Percentiles rank a stretch among this genome's conserved stretches.
Evolutionary conservation across 2,888 invertebrate species (phyloP).

Genomic region (Sesamia inferens): DNA sequence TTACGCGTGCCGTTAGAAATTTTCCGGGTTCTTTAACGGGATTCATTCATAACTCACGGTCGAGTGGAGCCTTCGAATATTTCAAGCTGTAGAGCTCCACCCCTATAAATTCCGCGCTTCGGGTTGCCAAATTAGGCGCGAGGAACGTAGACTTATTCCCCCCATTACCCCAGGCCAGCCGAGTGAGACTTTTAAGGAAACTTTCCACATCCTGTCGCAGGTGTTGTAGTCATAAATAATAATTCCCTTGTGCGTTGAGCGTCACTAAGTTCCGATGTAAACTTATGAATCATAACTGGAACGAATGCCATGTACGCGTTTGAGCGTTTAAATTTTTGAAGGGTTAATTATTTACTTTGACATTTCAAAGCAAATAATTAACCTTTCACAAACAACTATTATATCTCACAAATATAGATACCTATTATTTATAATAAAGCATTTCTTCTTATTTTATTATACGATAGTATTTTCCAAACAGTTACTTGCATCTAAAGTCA

Average conservation of each 20-base stretch:
- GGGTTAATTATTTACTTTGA: constrained; percentile 3
- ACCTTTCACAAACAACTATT: background rate
- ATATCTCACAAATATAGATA: background rate
- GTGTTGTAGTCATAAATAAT: constrained; percentile 79
- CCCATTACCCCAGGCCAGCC: constrained; percentile 80
- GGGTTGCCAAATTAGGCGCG: constrained; percentile 90
- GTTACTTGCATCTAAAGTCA: background rate
- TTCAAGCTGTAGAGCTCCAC: constrained; percentile 86
- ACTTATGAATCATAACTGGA: constrained; percentile 52
- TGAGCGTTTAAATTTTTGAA: constrained; percentile 23
- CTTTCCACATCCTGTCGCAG: constrained; percentile 83
- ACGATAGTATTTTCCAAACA: background rate
- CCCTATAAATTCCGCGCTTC: constrained; percentile 89
- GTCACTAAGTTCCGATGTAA: constrained; percentile 68
- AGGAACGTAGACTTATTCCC: constrained; percentile 86
- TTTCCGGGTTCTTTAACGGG: constrained; percentile 90
- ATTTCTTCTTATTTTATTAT: background rate
- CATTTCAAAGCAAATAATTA: background rate
- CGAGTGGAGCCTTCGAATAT: constrained; percentile 89
- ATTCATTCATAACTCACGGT: constrained; percentile 90
- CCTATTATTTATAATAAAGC: background rate
- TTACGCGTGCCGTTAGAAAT: constrained; percentile 84
- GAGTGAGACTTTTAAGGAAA: constrained; percentile 80
- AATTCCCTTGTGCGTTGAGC: constrained; percentile 71
- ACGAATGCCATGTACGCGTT: constrained; percentile 26